phyloP scores from a whole-genome alignment of 1,140 invertebrate species.

The Brachionus plicatilis region DNA sequence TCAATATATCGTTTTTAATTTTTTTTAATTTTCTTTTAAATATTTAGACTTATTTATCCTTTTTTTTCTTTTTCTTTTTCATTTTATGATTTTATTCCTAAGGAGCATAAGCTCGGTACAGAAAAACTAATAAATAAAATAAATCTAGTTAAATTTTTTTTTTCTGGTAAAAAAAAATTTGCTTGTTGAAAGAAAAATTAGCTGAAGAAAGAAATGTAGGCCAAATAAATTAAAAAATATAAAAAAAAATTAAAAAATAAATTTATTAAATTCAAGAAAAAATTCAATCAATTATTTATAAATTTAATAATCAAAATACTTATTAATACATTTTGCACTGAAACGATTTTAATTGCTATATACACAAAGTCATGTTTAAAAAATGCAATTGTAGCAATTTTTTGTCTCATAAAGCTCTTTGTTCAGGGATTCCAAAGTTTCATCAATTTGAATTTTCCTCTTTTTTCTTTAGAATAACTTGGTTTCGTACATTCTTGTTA shows the following conservation, averaged over 20 bases:
- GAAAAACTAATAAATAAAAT: no score
- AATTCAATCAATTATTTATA: not conserved
- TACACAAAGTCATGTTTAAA: not conserved
- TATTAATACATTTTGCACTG: not conserved
- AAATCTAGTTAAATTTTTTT: no score
- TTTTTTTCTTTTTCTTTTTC: no score
- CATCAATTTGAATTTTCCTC: not conserved
- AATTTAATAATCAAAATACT: not conserved
- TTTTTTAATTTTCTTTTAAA: no score
- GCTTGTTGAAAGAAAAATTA: no score
- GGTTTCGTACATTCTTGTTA: not conserved
- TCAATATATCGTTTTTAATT: no score
- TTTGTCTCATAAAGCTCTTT: not conserved
- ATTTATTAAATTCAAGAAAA: not conserved
- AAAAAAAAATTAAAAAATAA: not conserved
- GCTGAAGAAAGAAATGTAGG: no score
- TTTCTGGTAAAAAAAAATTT: no score
- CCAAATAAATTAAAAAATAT: not conserved
- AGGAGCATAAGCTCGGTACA: no score
- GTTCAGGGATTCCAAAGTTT: not conserved
- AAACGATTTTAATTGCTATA: not conserved
- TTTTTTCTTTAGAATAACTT: not conserved
- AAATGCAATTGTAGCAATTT: not conserved
- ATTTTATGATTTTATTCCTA: no score
- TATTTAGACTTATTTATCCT: no score